Evolutionary conservation across 2,797 vertebrate species (phyloP).

Genomic region (Anniella stebbinsi): DNA sequence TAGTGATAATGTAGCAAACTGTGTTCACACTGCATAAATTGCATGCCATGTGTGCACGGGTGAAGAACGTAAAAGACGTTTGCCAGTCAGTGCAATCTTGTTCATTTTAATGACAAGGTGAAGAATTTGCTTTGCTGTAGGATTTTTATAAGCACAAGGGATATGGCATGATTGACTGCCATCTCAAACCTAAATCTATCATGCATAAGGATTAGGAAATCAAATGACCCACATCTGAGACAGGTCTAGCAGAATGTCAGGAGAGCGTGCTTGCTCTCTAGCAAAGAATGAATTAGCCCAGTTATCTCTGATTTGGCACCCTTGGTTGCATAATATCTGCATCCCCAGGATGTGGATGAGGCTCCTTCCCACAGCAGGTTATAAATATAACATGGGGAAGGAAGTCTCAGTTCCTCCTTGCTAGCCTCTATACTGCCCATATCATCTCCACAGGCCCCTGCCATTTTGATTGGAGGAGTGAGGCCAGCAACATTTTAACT

Average conservation of each 20-base stretch:
- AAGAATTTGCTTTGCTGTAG: background rate
- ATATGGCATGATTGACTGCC: background rate
- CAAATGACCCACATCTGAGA: background rate
- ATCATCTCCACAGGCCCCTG: too few relatives aligned
- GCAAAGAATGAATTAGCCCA: background rate
- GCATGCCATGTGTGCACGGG: background rate
- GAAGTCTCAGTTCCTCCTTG: background rate
- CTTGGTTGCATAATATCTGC: too few relatives aligned
- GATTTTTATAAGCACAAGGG: constrained; percentile 8
- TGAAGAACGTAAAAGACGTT: background rate
- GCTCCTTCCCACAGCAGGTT: too few relatives aligned
- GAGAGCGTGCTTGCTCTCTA: background rate
- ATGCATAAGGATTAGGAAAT: constrained; percentile 1
- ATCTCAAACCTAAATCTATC: background rate
- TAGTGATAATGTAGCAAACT: background rate
- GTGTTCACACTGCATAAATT: background rate
- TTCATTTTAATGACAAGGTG: background rate
- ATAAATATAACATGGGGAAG: background rate
- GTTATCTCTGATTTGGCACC: background rate
- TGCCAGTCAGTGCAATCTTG: background rate
- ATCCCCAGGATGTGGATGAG: too few relatives aligned
- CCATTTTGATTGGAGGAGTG: background rate
- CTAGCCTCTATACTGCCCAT: background rate
- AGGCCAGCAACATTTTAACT: background rate
- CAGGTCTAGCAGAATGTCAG: too few relatives aligned